phyloP scores from a whole-genome alignment of 2,888 invertebrate genomes.

The Syrphus vitripennis region DNA sequence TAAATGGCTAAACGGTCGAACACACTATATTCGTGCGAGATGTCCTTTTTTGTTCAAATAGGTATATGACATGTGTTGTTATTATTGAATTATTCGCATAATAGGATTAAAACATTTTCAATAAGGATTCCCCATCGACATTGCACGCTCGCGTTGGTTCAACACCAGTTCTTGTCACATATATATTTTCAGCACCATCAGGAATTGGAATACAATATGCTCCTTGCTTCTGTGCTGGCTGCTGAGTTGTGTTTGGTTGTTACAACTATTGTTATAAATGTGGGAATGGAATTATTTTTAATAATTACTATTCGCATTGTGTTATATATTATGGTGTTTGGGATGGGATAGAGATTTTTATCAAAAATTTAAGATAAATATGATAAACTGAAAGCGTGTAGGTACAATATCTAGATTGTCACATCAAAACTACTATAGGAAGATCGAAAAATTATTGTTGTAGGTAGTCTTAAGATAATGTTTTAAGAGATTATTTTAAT shows the following conservation, averaged over 20 bases:
- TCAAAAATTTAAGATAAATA: not conserved
- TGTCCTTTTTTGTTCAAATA: constrained; percentile 70
- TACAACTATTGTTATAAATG: constrained; percentile 35
- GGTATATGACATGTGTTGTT: constrained; percentile 78
- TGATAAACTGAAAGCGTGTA: not conserved
- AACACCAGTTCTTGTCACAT: constrained; percentile 65
- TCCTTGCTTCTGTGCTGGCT: constrained; percentile 25
- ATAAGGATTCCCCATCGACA: constrained; percentile 66
- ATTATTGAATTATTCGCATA: constrained; percentile 80
- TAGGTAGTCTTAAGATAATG: no score
- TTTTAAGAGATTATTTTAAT: no score
- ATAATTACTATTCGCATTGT: constrained; percentile 5
- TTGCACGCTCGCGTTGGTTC: constrained; percentile 65
- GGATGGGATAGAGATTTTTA: not conserved
- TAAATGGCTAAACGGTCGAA: constrained; percentile 68
- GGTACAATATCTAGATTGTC: no score
- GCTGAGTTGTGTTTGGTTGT: constrained; percentile 20
- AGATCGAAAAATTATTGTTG: no score
- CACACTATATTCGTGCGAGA: constrained; percentile 63
- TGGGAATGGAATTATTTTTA: constrained; percentile 43
- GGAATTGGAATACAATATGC: not conserved
- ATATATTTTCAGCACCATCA: not conserved
- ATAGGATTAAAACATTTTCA: constrained; percentile 79
- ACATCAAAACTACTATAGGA: no score
- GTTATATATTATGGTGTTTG: not conserved